Percentiles rank a stretch among this genome's conserved stretches.
Conservation (phyloP, 2,888 invertebrate genomes). For the Macrosiphum euphorbiae region DNA sequence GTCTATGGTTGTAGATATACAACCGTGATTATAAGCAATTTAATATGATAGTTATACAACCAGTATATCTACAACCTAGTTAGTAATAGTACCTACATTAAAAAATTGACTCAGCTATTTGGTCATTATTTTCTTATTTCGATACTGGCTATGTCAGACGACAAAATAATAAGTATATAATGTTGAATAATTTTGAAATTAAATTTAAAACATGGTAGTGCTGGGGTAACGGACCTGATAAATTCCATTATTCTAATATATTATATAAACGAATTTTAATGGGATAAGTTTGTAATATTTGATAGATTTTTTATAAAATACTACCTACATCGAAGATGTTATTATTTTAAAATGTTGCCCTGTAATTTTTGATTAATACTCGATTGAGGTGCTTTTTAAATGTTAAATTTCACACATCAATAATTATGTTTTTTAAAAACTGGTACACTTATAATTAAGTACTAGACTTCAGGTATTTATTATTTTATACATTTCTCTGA, state of each 20-base stretch:
- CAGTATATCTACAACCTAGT: no score
- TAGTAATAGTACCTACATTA: neutral
- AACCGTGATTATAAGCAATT: no score
- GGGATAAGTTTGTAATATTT: neutral
- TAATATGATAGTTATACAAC: no score
- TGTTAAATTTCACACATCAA: neutral
- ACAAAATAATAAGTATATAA: no score
- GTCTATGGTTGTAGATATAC: no score
- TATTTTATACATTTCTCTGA: neutral
- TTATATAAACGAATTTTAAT: neutral
- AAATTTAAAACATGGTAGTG: no score
- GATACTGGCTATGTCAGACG: neutral
- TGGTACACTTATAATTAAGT: neutral
- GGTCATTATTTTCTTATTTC: neutral
- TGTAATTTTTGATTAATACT: neutral
- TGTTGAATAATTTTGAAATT: no score
- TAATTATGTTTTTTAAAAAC: conserved; percentile 17
- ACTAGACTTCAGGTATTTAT: neutral
- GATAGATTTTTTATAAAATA: neutral
- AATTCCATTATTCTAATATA: no score
- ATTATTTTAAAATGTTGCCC: neutral
- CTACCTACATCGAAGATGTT: neutral
- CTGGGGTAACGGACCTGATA: no score
- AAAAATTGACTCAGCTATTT: neutral
- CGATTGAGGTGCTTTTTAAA: neutral